phyloP scores from a whole-genome alignment of 1,140 invertebrate genomes.

The Neodiprion pinetum region DNA sequence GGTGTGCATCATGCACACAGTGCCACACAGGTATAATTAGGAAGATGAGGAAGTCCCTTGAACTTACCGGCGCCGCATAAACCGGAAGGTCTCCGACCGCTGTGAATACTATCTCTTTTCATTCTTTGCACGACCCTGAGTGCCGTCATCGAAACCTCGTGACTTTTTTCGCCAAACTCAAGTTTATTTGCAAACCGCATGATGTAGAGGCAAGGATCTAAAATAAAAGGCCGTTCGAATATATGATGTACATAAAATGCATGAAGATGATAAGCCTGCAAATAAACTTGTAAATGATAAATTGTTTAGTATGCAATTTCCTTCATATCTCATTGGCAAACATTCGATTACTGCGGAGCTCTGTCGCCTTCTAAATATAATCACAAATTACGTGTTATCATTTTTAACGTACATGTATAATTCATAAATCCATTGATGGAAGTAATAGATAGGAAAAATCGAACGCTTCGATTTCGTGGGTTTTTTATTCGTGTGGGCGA shows the following conservation, averaged over 20 bases:
- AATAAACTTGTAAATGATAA: neutral
- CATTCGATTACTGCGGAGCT: too few species aligned
- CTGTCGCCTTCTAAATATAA: too few species aligned
- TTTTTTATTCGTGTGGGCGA: neutral
- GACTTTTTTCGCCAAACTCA: conserved; percentile 90
- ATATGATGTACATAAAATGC: neutral
- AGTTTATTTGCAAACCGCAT: conserved; percentile 93
- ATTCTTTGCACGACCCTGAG: conserved; percentile 93
- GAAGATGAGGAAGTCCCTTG: neutral
- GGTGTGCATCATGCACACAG: too few species aligned
- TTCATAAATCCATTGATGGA: too few species aligned
- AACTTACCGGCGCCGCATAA: conserved; percentile 91
- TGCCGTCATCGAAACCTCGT: conserved; percentile 95
- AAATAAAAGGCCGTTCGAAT: conserved; percentile 42
- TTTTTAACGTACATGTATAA: too few species aligned
- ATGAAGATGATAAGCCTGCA: neutral
- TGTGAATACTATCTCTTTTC: conserved; percentile 98
- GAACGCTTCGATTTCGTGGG: too few species aligned
- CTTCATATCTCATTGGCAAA: too few species aligned
- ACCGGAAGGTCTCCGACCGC: conserved; percentile 93
- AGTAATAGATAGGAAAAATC: too few species aligned
- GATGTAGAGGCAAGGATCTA: conserved; percentile 95
- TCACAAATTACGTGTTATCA: too few species aligned
- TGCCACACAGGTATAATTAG: too few species aligned
- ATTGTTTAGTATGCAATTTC: too few species aligned